Evolutionary conservation across 2,888 invertebrate genomes (phyloP).

Genomic region (Hartigia nigra): DNA sequence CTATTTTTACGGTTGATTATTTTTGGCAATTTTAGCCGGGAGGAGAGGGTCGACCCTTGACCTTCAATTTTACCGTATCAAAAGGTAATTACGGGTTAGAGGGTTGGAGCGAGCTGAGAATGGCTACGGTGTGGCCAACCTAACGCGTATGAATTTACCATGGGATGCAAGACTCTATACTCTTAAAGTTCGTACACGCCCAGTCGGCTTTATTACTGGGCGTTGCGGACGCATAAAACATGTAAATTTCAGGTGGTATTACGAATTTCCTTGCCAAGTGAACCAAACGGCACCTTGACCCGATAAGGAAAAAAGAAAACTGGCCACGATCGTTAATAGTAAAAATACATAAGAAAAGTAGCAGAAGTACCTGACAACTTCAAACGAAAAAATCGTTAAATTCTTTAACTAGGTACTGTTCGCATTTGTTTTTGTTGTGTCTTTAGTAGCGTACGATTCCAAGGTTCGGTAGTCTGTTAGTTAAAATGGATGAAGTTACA

Average conservation of each 20-base stretch:
- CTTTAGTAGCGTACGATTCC: not conserved
- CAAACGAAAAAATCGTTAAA: not conserved
- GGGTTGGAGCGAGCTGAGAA: slow-evolving; percentile 14
- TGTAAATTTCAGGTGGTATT: slow-evolving; percentile 36
- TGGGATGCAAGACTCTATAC: slow-evolving; percentile 18
- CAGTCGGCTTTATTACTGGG: slow-evolving; percentile 40
- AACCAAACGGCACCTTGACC: not conserved
- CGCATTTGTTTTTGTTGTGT: not conserved
- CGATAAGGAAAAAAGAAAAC: not conserved
- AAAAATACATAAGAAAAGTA: not conserved
- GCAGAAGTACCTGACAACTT: not conserved
- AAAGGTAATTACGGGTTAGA: slow-evolving; percentile 47
- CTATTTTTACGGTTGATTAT: not conserved
- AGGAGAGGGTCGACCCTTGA: slow-evolving; percentile 39
- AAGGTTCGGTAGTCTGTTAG: not conserved
- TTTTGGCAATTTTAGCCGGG: not conserved
- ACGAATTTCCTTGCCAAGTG: slow-evolving; percentile 24
- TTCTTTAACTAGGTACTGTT: not conserved
- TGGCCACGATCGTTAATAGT: not conserved
- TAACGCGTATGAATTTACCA: slow-evolving; percentile 31
- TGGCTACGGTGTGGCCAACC: not conserved
- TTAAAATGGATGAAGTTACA: slow-evolving; percentile 1
- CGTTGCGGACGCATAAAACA: slow-evolving; percentile 34
- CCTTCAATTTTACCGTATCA: slow-evolving; percentile 46
- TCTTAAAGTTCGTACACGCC: slow-evolving; percentile 21